Base-by-base conservation (phyloP, 2,888 invertebrate species). In the Steinernema scapterisci region DNA sequence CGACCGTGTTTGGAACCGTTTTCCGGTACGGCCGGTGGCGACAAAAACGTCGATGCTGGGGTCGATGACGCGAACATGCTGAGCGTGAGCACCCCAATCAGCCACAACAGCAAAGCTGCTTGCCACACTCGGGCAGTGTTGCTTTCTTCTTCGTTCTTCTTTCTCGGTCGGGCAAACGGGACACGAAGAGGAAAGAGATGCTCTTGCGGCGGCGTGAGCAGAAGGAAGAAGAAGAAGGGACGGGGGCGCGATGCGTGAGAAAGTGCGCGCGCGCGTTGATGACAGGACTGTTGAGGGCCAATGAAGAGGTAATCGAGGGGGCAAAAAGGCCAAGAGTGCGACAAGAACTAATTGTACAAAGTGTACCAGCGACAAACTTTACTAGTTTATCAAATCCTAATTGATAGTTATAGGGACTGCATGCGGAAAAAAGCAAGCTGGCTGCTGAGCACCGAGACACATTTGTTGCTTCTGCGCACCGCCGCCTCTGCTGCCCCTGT, bases 1-100 rank as follows among this genome's bases (percentile, higher is more conserved):
- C 31, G 63, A n/a, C 63, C 63, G 16, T 63, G 63, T 25, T 63
- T 63, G 5, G 31, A 63, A 38, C 63, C 27, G 16, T 63, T 63
- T 13, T 63, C 63, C 23, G 13, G 21, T 13, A 13, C 16, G 16
- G 31, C 31, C 1, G 63, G 9, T 31, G 63, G 63, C 9, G 63
- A 63, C 63, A 63, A 19, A 63, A 63, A 63, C 13, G 31, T 25
- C 5, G 63, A 31, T 13, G 63, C 27, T 6, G 63, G 7, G 7
- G 63, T 31, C 19, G 63, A 27, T 31, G 63, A 31, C 63, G 31
- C 63, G 19, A 31, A n/a, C 63, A 63, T 63, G 31, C 7, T 63
- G 21, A 21, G 7, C 9, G 9, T 48, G n/a, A 5, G 16, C 7
- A 48, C 19, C 7, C 48, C 19, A 19, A 16, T 16, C 48, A 48